Percentiles rank a stretch among this genome's conserved stretches.
These are phyloP conservation scores for Grus americana DNA, from an alignment of 2,113 vertebrate species.

Conservation along the genomic window DNA sequence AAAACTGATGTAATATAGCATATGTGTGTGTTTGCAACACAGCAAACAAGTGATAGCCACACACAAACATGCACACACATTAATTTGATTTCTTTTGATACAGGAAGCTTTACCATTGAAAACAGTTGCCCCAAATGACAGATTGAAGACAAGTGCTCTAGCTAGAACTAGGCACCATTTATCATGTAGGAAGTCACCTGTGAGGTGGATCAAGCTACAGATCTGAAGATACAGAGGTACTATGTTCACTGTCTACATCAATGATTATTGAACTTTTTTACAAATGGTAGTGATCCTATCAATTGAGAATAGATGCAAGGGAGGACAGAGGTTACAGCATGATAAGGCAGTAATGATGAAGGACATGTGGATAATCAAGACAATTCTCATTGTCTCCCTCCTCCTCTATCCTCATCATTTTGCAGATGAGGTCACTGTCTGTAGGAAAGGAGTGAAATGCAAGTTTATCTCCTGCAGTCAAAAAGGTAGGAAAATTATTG, in stretches of 20 bases:
- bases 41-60: background rate
- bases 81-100: background rate
- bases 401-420: background rate
- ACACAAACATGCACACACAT: background rate
- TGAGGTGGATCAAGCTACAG: background rate
- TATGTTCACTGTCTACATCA: background rate
- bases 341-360: background rate
- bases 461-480: background rate
- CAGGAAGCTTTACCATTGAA: background rate
- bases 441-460: background rate
- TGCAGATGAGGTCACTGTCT: background rate
- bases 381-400: background rate
- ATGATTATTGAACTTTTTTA: background rate
- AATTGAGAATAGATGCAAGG: background rate
- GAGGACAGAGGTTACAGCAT: background rate
- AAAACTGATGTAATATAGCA: background rate
- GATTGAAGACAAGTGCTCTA: background rate
- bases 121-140: background rate
- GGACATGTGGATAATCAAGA: background rate
- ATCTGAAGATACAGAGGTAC: background rate
- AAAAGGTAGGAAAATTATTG: background rate
- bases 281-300: background rate
- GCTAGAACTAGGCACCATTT: background rate
- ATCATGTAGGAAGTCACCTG: background rate
- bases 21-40: background rate